These are phyloP conservation scores for Whitmania pigra DNA, from an alignment of 1,140 invertebrate genomes.

Conservation along the genomic window DNA sequence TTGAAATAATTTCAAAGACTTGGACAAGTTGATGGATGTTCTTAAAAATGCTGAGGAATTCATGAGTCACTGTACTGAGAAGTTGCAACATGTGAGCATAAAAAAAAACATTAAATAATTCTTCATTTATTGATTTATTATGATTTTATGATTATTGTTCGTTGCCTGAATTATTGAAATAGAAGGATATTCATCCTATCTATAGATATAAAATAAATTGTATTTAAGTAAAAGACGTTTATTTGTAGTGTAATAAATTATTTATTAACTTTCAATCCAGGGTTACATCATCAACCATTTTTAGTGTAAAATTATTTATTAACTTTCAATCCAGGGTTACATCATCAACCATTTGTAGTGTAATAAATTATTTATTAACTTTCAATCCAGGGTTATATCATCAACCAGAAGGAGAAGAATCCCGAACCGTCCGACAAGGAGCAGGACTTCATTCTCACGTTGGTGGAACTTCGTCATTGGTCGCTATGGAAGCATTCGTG, in stretches of 20 bases:
- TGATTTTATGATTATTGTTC: background rate
- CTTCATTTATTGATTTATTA: background rate
- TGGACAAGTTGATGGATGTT: constrained; percentile 54
- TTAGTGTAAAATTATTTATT: too few relatives aligned
- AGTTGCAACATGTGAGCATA: constrained; percentile 31
- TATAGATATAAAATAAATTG: too few relatives aligned
- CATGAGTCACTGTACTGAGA: constrained; percentile 44
- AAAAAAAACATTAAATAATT: constrained; percentile 26
- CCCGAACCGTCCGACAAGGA: constrained; percentile 49
- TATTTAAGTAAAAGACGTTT: constrained; percentile 15
- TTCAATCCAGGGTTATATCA: constrained; percentile 58
- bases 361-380: background rate
- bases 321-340: constrained; percentile 51
- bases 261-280: constrained; percentile 36
- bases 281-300: constrained; percentile 79
- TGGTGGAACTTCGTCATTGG: constrained; percentile 35
- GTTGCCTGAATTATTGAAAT: background rate
- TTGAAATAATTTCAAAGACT: constrained; percentile 41
- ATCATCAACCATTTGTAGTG: too few relatives aligned
- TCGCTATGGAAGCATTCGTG: too few relatives aligned
- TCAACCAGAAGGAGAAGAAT: constrained; percentile 68
- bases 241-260: too few relatives aligned
- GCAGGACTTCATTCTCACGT: constrained; percentile 56
- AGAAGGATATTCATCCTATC: too few relatives aligned
- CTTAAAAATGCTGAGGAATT: constrained; percentile 58